Conservation (phyloP, 2,113 vertebrate species). For the Podilymbus podiceps region DNA sequence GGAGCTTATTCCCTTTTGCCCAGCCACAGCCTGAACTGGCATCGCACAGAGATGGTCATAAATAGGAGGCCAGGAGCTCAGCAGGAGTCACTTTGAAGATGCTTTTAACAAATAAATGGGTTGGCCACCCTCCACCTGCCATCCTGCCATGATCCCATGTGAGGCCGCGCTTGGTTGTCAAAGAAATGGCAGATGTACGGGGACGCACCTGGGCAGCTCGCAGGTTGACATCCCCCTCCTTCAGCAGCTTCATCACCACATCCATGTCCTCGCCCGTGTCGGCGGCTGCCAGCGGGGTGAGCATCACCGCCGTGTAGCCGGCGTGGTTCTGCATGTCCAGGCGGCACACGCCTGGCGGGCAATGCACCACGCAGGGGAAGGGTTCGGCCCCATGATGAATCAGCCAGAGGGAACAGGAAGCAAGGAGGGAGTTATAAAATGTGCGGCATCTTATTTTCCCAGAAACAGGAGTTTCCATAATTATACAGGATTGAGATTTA, state of each 20-base stretch:
- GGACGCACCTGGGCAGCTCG: constrained; percentile 86
- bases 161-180: rapidly evolving
- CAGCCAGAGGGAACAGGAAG: not conserved
- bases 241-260: constrained; percentile 87
- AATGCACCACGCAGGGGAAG: rapidly evolving
- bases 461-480: not conserved
- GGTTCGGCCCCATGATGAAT: rapidly evolving
- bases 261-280: constrained; percentile 90
- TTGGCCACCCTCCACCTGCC: too few species aligned
- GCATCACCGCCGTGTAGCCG: constrained; percentile 94
- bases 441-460: not conserved
- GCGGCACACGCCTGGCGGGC: constrained; percentile 72
- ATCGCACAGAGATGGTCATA: rapidly evolving
- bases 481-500: not conserved
- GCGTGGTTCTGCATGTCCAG: constrained; percentile 92
- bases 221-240: constrained; percentile 87
- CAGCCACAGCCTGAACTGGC: not conserved
- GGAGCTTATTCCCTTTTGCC: too few species aligned
- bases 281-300: constrained; percentile 86
- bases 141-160: rapidly evolving
- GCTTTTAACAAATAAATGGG: not conserved
- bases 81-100: not conserved
- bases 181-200: not conserved
- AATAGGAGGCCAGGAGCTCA: not conserved
- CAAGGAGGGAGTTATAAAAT: not conserved